Base-by-base conservation (phyloP, 1,140 invertebrate species). In the Notospermus geniculatus region DNA sequence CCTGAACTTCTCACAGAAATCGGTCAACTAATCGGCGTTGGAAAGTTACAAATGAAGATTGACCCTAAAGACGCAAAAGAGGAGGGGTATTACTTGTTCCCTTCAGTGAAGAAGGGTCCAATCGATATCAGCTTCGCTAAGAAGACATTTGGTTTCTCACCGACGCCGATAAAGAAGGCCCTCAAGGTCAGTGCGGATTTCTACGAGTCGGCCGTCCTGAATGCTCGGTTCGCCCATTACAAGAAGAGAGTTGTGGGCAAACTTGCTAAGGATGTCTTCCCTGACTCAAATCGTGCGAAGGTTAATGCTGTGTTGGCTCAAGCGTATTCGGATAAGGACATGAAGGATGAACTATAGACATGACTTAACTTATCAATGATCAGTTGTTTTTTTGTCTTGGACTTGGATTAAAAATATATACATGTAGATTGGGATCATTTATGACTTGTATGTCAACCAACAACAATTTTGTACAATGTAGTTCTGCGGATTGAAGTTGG, bases 71-170 rank as follows among this genome's bases (percentile, higher is more conserved):
- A 45, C 1, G 65, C 71, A 22, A 69, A 67, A 5, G 36, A 46
- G 1, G 63, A 72, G 13, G 53, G 73, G 5, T 72, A 80, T 27
- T 71, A 76, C 53, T 58, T 83, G 1, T 84, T 78, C 62, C 84
- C 83, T 0, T 83, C 83, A 4, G 83, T 84, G 0, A 73, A 64
- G n/a, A 60, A 70, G 45, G 83, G 83, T 1, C 69, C 77, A 11
- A 62, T 84, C 0, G 74, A 81, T 57, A 79, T 76, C 22, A 56
- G 66, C 5, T 83, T 83, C 64, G 78, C 79, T 1, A 68, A 72
- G 58, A 59, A 69, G 5, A 52, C 69, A 15, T 60, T 84, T 0
- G 67, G 68, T 17, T 84, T 81, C 74, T 63, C 66, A 4, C 81
- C 83, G 1, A 83, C 81, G 0, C 56, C 67, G 9, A 76, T 71